Conservation (phyloP, 1,140 invertebrate genomes). For the Druon quercuslanigerum region DNA sequence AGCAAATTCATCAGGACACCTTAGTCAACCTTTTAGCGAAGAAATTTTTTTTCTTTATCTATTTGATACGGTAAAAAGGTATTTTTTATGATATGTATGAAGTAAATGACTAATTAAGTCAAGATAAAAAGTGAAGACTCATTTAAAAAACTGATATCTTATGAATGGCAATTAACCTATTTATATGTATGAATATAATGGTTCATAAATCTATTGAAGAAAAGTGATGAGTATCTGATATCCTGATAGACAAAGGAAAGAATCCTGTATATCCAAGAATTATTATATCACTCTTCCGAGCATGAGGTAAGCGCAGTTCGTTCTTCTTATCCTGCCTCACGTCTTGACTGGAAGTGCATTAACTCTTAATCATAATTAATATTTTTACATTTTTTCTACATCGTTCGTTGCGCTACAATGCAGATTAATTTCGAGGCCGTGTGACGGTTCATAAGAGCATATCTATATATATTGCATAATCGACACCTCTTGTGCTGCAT, state of each 20-base stretch:
- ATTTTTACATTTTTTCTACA: not conserved
- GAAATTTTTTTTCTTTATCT: no score
- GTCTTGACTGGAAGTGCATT: constrained; percentile 9
- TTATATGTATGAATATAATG: constrained; percentile 17
- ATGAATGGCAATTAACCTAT: constrained; percentile 4
- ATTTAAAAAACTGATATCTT: constrained; percentile 14
- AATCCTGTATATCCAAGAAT: not conserved
- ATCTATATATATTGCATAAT: not conserved
- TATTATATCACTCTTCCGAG: constrained; percentile 1
- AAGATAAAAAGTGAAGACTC: no score
- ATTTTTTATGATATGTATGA: no score
- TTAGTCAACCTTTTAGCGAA: no score
- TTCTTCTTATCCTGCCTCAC: constrained; percentile 5
- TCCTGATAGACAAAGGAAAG: constrained; percentile 9
- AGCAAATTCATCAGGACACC: no score
- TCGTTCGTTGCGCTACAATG: not conserved
- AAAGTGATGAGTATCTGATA: constrained; percentile 12
- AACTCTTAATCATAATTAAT: constrained; percentile 4
- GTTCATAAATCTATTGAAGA: not conserved
- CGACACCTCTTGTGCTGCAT: constrained; percentile 8
- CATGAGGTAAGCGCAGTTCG: constrained; percentile 16
- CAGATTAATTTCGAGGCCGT: constrained; percentile 19
- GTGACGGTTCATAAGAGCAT: constrained; percentile 2
- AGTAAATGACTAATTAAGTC: no score
- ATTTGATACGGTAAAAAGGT: no score